Conservation (phyloP, 2,888 invertebrate genomes). For the Tromatobia lineatoria region DNA sequence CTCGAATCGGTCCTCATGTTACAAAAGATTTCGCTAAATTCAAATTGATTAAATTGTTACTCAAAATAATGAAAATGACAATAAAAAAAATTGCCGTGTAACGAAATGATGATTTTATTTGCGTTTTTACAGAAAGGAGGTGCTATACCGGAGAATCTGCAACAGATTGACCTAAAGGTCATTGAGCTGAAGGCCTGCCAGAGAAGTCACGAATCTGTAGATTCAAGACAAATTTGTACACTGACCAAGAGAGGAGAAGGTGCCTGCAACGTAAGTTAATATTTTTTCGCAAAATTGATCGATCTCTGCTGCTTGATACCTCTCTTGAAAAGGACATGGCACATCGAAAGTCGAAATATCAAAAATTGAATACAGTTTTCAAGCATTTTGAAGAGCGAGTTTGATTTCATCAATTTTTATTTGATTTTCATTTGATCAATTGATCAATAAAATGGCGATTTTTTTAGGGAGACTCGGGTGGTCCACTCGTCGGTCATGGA, state of each 20-base stretch:
- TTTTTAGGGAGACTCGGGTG: constrained; percentile 36
- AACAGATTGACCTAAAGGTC: constrained; percentile 59
- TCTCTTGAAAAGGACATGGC: too few species aligned
- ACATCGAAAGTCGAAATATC: too few species aligned
- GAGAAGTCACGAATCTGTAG: not conserved
- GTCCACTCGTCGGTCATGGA: constrained; percentile 27
- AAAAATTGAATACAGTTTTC: too few species aligned
- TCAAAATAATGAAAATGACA: not conserved
- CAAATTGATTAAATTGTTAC: too few species aligned
- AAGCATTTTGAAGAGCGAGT: too few species aligned
- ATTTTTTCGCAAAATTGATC: not conserved
- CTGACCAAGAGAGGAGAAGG: constrained; percentile 65
- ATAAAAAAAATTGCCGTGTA: not conserved
- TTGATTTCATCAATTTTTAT: too few species aligned
- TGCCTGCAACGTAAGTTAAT: constrained; percentile 64
- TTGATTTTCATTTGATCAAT: too few species aligned
- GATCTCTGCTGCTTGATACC: not conserved
- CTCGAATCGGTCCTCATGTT: too few species aligned
- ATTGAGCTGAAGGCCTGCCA: constrained; percentile 27
- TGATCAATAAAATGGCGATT: constrained; percentile 8
- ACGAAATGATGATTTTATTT: constrained; percentile 3
- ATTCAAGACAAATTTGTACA: constrained; percentile 59
- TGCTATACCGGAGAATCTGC: constrained; percentile 48
- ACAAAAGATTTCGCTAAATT: too few species aligned
- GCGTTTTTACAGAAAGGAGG: constrained; percentile 26